Percentiles rank a stretch among this genome's conserved stretches.
phyloP scores from a whole-genome alignment of 2,888 invertebrate species.

The Lissocephala sabroskyi region DNA sequence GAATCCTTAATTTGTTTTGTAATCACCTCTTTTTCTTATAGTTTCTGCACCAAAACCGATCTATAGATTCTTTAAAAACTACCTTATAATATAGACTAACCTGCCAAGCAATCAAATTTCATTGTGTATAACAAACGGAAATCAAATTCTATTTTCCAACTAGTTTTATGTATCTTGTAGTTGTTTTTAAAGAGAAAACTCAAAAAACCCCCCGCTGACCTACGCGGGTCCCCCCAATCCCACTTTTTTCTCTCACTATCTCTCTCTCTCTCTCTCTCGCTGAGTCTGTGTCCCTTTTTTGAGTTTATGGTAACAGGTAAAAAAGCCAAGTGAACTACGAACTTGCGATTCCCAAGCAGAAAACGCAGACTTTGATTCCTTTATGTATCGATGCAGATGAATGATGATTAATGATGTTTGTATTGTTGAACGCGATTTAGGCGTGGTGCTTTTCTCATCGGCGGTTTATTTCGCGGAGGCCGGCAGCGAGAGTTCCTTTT shows the following conservation, averaged over 20 bases:
- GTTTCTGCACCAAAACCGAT: too few species aligned
- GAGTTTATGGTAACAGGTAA: too few species aligned
- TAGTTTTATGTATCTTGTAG: constrained; percentile 41
- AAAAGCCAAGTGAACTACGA: too few species aligned
- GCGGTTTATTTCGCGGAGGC: constrained; percentile 99
- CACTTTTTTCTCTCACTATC: too few species aligned
- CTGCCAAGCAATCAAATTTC: constrained; percentile 19
- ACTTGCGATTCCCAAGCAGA: constrained; percentile 53
- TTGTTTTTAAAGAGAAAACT: constrained; percentile 30
- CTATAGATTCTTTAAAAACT: too few species aligned
- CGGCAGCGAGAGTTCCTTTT: constrained; percentile 99
- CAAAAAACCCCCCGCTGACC: background rate
- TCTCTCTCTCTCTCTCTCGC: too few species aligned
- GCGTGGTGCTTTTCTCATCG: constrained; percentile 99
- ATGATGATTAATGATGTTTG: constrained; percentile 32
- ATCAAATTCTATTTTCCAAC: constrained; percentile 12
- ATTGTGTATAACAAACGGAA: constrained; percentile 16
- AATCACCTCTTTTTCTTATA: too few species aligned
- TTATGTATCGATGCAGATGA: background rate
- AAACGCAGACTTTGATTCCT: constrained; percentile 18
- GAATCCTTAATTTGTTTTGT: too few species aligned
- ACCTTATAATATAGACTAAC: too few species aligned
- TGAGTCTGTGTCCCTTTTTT: too few species aligned
- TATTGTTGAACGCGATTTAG: constrained; percentile 72
- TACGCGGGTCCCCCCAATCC: too few species aligned